Conservation (phyloP, 2,797 vertebrate species). For the Apogon talboti region DNA sequence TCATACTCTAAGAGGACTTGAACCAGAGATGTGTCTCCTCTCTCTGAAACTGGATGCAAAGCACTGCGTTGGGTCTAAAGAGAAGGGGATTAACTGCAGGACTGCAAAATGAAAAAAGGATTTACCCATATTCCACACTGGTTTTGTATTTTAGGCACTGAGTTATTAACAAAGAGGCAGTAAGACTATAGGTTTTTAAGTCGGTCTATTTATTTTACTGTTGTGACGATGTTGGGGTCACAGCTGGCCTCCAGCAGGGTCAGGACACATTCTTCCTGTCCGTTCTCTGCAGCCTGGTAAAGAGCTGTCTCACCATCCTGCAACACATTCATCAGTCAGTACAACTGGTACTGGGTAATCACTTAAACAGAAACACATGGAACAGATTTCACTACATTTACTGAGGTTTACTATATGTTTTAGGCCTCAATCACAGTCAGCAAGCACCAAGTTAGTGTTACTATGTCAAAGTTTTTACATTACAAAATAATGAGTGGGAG, state of each 20-base stretch:
- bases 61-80: constrained; percentile 78
- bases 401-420: not conserved
- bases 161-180: constrained; percentile 9
- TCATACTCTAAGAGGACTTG: constrained; percentile 84
- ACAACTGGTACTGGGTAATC: not conserved
- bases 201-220: constrained; percentile 66
- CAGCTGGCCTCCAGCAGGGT: constrained; percentile 87
- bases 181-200: not conserved
- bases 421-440: too few relatives aligned
- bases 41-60: constrained; percentile 85
- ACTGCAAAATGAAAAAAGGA: not conserved
- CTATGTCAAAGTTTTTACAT: too few relatives aligned
- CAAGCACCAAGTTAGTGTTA: too few relatives aligned
- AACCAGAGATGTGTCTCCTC: constrained; percentile 83
- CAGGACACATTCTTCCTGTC: constrained; percentile 86
- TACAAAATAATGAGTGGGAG: too few relatives aligned
- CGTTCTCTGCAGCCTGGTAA: constrained; percentile 86
- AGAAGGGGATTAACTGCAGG: constrained; percentile 3
- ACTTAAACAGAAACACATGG: not conserved
- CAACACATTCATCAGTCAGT: not conserved
- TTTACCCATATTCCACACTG: not conserved
- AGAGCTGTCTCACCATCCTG: constrained; percentile 91
- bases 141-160: not conserved
- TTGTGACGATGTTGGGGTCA: constrained; percentile 86
- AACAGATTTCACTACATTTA: not conserved